A percentile compares a stretch with the other conserved stretches of the same genome.
Evolutionary conservation across 2,797 vertebrate species (phyloP).

Genomic region (Cossypha polioptera): DNA sequence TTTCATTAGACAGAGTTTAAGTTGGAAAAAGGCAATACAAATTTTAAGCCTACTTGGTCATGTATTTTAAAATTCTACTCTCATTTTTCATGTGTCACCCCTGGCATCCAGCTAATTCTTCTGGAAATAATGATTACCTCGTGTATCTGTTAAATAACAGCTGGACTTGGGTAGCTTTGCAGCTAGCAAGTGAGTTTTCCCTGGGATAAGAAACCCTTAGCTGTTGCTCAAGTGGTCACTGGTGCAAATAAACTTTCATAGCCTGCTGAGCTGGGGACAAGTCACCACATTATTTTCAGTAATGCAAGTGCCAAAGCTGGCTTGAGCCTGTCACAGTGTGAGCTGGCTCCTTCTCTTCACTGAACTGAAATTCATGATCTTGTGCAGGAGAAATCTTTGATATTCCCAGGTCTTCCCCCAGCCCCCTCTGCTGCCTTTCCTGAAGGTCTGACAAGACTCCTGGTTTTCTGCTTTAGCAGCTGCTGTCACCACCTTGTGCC

Average conservation of each 20-base stretch:
- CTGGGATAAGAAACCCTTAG: background rate
- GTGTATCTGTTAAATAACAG: background rate
- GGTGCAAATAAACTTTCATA: background rate
- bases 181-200: background rate
- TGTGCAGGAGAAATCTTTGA: background rate
- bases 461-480: background rate
- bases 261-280: background rate
- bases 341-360: background rate
- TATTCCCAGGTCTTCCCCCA: background rate
- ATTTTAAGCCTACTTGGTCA: background rate
- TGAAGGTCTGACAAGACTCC: background rate
- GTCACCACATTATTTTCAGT: background rate
- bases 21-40: background rate
- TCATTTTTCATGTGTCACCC: background rate
- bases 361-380: background rate
- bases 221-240: background rate
- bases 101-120: background rate
- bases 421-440: background rate
- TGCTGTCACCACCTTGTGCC: background rate
- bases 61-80: background rate
- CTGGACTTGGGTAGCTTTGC: background rate
- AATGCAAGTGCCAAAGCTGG: slow-evolving; percentile 22
- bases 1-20: background rate
- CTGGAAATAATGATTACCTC: slow-evolving; percentile 22
- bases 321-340: background rate